Base-by-base conservation (phyloP, 2,113 vertebrate species). In the Gavia stellata region DNA sequence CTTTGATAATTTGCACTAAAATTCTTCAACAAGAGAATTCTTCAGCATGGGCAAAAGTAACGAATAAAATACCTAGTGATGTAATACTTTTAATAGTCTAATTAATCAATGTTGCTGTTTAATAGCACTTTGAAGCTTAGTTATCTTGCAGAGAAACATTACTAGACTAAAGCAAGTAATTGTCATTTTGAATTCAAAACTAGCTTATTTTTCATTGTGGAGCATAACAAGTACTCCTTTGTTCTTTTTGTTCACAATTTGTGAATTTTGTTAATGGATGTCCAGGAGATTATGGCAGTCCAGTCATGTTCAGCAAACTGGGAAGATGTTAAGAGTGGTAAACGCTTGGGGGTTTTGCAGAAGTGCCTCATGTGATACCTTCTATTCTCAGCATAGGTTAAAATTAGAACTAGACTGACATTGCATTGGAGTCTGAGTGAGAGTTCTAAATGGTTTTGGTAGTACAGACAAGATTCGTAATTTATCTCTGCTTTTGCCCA, bases 321-420 rank as follows among this genome's bases (percentile, higher is more conserved):
- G 66, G 59, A 68, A 40, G 42, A 75, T 24, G 33, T 85, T 66
- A 28, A 9, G 40, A 65, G 49, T 50, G 38, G 50, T 59, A 66
- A 88, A 94, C 87, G 79, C 50, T 38, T 87, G 29, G 92, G 77
- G 72, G 45, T 13, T 34, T 79, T 88, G 73, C 93, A 92, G 50
- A 70, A 94, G 34, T 85, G 94, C 18, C 82, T 96, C 98, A 98
- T 96, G 97, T 98, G 98, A 98, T 95, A 92, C 83, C 77, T 97
- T 94, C 97, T 98, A 98, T 98, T 98, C 97, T 97, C 96, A 97
- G 98, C 97, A 44, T 55, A 44, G 85, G 85, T 97, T 98, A 99
- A 98, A 98, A 98, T 98, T 99, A 99, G 98, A 98, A 96, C 34
- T 47, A 67, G 65, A 65, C 95, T 97, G 87, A 96, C 91, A 79